Evolutionary conservation across 2,113 vertebrate species (phyloP), one percentile per base, ranked within the genome.

Genomic region (Tachycineta bicolor): DNA sequence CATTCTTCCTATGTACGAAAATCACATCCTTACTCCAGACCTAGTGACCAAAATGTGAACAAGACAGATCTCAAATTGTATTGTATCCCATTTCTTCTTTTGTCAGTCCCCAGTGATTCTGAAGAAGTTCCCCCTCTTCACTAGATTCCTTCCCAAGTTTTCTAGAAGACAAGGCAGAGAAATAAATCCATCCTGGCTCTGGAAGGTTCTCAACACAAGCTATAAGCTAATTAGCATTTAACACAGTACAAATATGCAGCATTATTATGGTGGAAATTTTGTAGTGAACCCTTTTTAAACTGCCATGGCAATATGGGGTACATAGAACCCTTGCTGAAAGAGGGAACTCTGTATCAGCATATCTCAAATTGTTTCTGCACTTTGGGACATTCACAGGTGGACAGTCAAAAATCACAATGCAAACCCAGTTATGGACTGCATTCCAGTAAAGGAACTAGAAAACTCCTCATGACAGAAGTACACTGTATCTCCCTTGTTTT

Each of bases 291-390:
- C 13, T 76, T 88, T 82, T 55, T 31, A 52, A 76, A 39, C 28
- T 74, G 12, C 26, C 3, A 0, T 58, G 25, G 46, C 28, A 83
- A 23, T 60, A 31, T 0, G 14, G 65, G 23, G 39, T 50, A 47
- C 10, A 24, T 0, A 3, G 2, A 16, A 31, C 14, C 31, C 14
- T 25, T 60, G 18, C 18, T 56, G 33, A 14, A 77, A 62, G 21
- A 65, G 63, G 25, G 12, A 83, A 34, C 13, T 81, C 7, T 24
- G 3, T 31, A 12, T 20, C 19, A 82, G 14, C 2, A 4, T 50
- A 28, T 20, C 24, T 14, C 12, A 43, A 43, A 6, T 16, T 0
- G 0, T 64, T 69, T 49, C 25, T 64, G 29, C 4, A 3, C 10
- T 79, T 90, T 56, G 10, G 5, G 16, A 2, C 3, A 31, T 33